Percentiles rank a stretch among this genome's conserved stretches.
These are phyloP conservation scores for Cydia pomonella DNA, from an alignment of 1,140 invertebrate species.

Conservation along the genomic window DNA sequence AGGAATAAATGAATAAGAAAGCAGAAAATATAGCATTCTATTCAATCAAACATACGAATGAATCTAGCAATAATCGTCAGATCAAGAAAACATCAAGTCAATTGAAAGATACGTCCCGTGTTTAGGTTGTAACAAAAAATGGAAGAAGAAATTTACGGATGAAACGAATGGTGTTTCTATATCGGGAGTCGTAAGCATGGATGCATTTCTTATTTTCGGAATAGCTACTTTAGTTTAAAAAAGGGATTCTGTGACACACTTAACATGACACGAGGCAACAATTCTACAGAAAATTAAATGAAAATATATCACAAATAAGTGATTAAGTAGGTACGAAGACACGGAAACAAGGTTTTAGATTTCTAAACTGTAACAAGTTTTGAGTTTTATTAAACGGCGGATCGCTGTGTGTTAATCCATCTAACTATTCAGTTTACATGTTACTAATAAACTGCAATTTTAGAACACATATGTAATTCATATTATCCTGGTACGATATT, in stretches of 20 bases:
- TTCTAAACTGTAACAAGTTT: too few species aligned
- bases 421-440: too few species aligned
- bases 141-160: not conserved
- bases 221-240: constrained; percentile 23
- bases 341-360: too few species aligned
- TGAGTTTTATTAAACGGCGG: too few species aligned
- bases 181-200: constrained; percentile 1
- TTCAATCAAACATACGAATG: too few species aligned
- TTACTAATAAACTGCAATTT: too few species aligned
- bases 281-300: not conserved
- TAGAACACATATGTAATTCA: too few species aligned
- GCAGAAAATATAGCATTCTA: not conserved
- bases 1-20: too few species aligned
- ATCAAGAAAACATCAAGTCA: not conserved
- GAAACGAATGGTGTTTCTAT: not conserved
- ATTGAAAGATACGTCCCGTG: constrained; percentile 3
- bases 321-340: too few species aligned
- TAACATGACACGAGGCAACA: not conserved
- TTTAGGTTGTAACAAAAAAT: not conserved
- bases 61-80: not conserved
- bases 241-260: not conserved
- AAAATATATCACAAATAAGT: not conserved
- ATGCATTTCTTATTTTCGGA: constrained; percentile 6
- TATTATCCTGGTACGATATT: too few species aligned
- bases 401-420: too few species aligned